Base-by-base conservation (phyloP, 2,797 vertebrate genomes). In the Malurus leucopterus region DNA sequence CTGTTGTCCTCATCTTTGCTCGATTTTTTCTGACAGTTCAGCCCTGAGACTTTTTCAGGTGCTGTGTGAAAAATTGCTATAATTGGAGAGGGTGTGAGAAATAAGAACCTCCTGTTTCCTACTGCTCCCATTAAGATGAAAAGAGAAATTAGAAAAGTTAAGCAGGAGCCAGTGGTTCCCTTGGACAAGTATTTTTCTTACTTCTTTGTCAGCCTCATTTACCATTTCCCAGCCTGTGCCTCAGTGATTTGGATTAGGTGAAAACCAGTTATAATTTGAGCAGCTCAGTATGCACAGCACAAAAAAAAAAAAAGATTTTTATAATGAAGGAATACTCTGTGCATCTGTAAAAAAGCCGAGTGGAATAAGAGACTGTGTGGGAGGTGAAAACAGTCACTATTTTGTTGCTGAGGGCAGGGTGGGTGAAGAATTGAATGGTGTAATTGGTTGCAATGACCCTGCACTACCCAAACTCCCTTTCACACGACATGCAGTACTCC, bases 131-230 rank as follows among this genome's bases (percentile, higher is more conserved):
- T 89, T 67, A 79, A 58, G 44, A 80, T 24, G n/a, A 93, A 84
- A 76, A 82, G 41, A 86, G 51, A 92, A 93, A 89, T 77, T 71
- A 84, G 50, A 55, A 82, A 46, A 46, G 62, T 76, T 84, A 84
- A 79, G 6, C 27, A 70, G 71, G 16, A 91, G 74, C 36, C 23
- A 82, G 1, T 30, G 18, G 69, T 91, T 89, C 54, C 86, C 40
- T 72, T 88, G 54, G 59, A 77, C 36, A 49, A 49, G 49, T 11
- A 6, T 59, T 84, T 91, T 54, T 69, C 69, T 51, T 87, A 59
- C 40, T 85, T 84, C 54, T 68, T 93, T 69, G 53, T 72, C 86
- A 84, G 65, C 40, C 22, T 90, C 73, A 21, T 71, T 91, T 92
- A 62, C 72, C 4, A 8, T 76, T 73, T 87, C 36, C 41, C 29